phyloP scores from a whole-genome alignment of 2,888 invertebrate species.

The Crossocerus cetratus region DNA sequence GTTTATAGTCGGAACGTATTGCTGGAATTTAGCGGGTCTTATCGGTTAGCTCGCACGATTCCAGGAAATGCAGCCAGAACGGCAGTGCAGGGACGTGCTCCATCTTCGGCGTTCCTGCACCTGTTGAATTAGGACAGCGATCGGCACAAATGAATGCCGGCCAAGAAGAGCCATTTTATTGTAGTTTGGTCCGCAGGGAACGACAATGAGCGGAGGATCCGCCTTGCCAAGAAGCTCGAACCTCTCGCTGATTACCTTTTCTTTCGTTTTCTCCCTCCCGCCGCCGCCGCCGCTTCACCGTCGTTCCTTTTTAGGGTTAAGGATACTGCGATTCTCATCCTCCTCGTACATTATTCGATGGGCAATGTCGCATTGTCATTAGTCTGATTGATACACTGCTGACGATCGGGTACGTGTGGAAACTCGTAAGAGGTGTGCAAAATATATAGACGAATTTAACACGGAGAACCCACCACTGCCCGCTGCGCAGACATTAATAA shows the following conservation, averaged over 20 bases:
- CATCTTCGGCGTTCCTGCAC: conserved; percentile 40
- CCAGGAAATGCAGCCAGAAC: conserved; percentile 24
- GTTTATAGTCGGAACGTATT: neutral
- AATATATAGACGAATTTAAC: no score
- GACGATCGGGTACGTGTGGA: no score
- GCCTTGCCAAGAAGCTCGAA: conserved; percentile 25
- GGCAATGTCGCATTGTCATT: no score
- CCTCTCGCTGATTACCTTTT: conserved; percentile 32
- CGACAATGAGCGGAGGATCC: conserved; percentile 27
- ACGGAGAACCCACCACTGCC: no score
- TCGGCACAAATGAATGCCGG: conserved; percentile 32
- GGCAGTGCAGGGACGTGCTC: conserved; percentile 24
- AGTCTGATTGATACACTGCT: no score
- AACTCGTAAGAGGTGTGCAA: no score
- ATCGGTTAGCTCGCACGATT: conserved; percentile 14
- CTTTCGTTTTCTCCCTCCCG: conserved; percentile 6
- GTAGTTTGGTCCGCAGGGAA: conserved; percentile 5
- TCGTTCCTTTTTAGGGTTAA: no score
- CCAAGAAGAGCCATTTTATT: conserved; percentile 25
- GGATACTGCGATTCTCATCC: no score
- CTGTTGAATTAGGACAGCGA: conserved; percentile 51
- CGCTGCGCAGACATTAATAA: no score
- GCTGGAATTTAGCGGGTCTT: conserved; percentile 26
- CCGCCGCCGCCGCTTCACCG: no score
- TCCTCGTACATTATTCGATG: no score